A percentile compares a stretch with the other conserved stretches of the same genome.
These are phyloP conservation scores for Volucella inanis DNA, from an alignment of 2,888 invertebrate species.

Conservation along the genomic window DNA sequence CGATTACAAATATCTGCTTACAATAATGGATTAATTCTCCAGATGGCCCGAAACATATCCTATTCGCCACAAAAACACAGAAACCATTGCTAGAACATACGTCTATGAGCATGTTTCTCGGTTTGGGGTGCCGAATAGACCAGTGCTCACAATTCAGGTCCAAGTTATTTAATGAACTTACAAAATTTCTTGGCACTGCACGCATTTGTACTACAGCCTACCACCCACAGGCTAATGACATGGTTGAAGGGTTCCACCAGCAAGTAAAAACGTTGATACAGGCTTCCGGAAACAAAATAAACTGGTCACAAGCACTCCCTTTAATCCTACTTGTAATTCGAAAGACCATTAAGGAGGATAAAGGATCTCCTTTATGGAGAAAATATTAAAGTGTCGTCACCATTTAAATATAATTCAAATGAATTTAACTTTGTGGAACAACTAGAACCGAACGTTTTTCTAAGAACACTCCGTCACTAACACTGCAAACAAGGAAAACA, in stretches of 20 bases:
- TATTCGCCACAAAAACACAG: slow-evolving; percentile 12
- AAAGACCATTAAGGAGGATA: slow-evolving; percentile 2
- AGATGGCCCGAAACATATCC: slow-evolving; percentile 55
- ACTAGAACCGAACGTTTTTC: neutral
- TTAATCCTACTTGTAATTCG: slow-evolving; percentile 2
- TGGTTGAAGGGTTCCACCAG: slow-evolving; percentile 30
- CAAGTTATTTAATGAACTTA: too few relatives aligned
- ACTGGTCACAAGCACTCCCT: slow-evolving; percentile 15
- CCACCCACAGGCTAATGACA: slow-evolving; percentile 12
- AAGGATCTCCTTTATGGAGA: slow-evolving; percentile 16
- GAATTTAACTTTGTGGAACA: slow-evolving; percentile 9
- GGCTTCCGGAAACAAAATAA: neutral
- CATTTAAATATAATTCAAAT: neutral
- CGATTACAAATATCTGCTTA: slow-evolving; percentile 39
- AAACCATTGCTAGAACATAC: neutral
- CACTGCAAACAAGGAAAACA: slow-evolving; percentile 1
- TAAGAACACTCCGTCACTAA: neutral
- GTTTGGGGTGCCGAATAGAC: too few relatives aligned
- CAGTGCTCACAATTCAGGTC: too few relatives aligned
- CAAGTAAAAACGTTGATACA: slow-evolving; percentile 8
- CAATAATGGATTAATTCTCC: slow-evolving; percentile 50
- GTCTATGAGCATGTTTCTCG: too few relatives aligned
- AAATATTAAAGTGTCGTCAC: neutral
- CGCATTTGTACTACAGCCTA: slow-evolving; percentile 21
- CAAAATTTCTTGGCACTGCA: too few relatives aligned